Base-by-base conservation (phyloP, 2,113 vertebrate species). In the Cnemophilus loriae region DNA sequence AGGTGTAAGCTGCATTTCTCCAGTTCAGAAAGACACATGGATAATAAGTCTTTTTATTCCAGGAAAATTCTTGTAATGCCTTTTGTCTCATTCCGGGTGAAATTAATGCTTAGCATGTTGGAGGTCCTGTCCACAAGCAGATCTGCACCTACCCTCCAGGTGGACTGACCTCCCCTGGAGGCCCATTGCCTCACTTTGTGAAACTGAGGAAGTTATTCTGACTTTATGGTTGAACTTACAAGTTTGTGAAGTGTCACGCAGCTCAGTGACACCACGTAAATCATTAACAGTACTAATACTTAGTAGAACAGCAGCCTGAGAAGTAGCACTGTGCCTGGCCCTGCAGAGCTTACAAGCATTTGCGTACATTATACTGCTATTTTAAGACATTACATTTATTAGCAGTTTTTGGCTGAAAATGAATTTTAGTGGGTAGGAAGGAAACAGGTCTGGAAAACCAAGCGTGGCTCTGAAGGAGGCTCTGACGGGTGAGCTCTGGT, bases 331-430 rank as follows among this genome's bases (percentile, higher is more conserved):
- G 60, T 87, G 77, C 39, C 20, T 23, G 35, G 49, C 13, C 56
- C 70, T 26, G 33, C 42, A 65, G 30, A 41, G 60, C 87, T 91
- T 74, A 79, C 77, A 84, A 50, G 67, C 35, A 89, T 84, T 89
- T 83, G 50, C 13, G 24, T 90, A 81, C 52, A 24, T 87, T 89
- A 76, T 49, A n/a, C 32, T 91, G 65, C 64, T 87, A 64, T 95
- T 95, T 95, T 92, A 89, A 77, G 73, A 57, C 64, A 91, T 93
- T 84, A 64, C 27, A 49, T 92, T 89, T 95, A 81, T 94, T 86
- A 79, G 64, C 39, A 88, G 13, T 3, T 91, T 90, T 92, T 87
- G 86, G 69, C 53, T 89, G 47, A 79, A 95, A 82, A 68, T 0
- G 0, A 35, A 20, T 70, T 88, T 93, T 74, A 77, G 32, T 1